Evolutionary conservation across 2,888 invertebrate species (phyloP).

Genomic region (Cactoblastis cactorum): DNA sequence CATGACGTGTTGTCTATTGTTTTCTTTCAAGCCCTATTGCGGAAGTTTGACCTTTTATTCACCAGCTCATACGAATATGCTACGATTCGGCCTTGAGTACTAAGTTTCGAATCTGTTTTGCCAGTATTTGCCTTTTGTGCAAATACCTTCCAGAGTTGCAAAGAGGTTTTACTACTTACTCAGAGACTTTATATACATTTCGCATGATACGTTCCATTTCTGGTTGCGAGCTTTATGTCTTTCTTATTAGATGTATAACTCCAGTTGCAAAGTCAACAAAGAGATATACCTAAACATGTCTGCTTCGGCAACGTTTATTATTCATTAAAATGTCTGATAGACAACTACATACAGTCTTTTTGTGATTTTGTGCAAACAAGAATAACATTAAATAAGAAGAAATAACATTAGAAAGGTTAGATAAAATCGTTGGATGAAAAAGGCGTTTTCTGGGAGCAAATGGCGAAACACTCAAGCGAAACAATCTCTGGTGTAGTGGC

Average conservation of each 20-base stretch:
- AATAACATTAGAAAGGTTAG: background rate
- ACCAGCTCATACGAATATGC: slow-evolving; percentile 34
- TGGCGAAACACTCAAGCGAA: slow-evolving; percentile 51
- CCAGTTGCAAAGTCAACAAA: slow-evolving; percentile 38
- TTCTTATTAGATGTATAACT: slow-evolving; percentile 51
- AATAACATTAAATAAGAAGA: too few species aligned
- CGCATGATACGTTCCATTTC: slow-evolving; percentile 47
- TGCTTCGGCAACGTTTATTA: slow-evolving; percentile 16
- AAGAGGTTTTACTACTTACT: slow-evolving; percentile 51
- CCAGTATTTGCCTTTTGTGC: slow-evolving; percentile 37
- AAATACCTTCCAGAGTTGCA: slow-evolving; percentile 42
- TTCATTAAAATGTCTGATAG: slow-evolving; percentile 10
- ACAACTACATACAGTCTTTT: background rate
- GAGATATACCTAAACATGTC: slow-evolving; percentile 36
- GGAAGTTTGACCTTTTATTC: slow-evolving; percentile 61
- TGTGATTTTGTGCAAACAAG: background rate
- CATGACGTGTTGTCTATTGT: slow-evolving; percentile 62
- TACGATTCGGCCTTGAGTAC: slow-evolving; percentile 33
- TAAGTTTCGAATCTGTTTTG: slow-evolving; percentile 46
- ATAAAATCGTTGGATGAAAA: slow-evolving; percentile 1
- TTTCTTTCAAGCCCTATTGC: slow-evolving; percentile 46
- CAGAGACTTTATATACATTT: slow-evolving; percentile 51
- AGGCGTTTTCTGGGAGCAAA: slow-evolving; percentile 20
- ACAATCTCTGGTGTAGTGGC: slow-evolving; percentile 50
- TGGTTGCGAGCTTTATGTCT: slow-evolving; percentile 51